Base-by-base conservation (phyloP, 2,797 vertebrate genomes). In the Takifugu rubripes region DNA sequence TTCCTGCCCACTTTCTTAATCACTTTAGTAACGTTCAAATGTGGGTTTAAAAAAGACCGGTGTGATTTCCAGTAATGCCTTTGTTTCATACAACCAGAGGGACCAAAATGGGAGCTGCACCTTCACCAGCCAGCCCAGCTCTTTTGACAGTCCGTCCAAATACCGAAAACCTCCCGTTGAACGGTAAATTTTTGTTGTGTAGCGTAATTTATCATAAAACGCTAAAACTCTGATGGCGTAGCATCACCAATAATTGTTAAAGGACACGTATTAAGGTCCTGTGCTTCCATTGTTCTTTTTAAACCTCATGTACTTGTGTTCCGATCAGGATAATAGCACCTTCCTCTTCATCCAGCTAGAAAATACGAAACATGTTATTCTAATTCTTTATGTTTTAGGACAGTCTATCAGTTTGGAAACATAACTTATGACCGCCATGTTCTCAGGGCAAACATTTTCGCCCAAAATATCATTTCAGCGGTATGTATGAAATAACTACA, bases 361-460 rank as follows among this genome's bases (percentile, higher is more conserved):
- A 14, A 9, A 11, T 8, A 16, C 25, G 16, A 50, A n/a, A 12
- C 16, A 3, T 5, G 3, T 21, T 21, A 24, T 21, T 21, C 21
- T 21, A 21, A 21, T 29, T 29, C 64, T 14, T 47, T 26, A 59
- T 6, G 1, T 42, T 72, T 5, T 79, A 98, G 96, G 66, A 61
- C 72, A 1, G 56, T 76, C 1, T 3, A 16, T 6, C 72, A 2
- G 25, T 92, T 87, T 56, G 89, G 90, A 63, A 97, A 97, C 79
- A 94, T 98, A 49, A 96, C 96, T 94, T 92, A 92, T 49, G 96
- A 98, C 77, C 83, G 91, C 1, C 92, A 94, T n/a, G 93, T 98
- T 58, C 89, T 97, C 73, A 91, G 95, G 40, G 95, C 96, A 77
- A 95, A 90, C 72, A 94, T 93, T 0, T 92, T 94, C 0, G 89